phyloP scores from a whole-genome alignment of 2,113 vertebrate species.

The Mus musculus region GRCm39 chr8:79042501-79043000 shows the following conservation, averaged over 20 bases:
- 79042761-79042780: constrained; percentile 49
- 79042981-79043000: background rate
- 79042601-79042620: constrained; percentile 2
- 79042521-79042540: constrained; percentile 84
- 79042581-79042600: constrained; percentile 52
- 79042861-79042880: constrained; percentile 5
- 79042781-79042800: background rate
- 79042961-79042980: background rate
- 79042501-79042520: constrained; percentile 87
- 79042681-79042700: constrained; percentile 67
- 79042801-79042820: constrained; percentile 53
- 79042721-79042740: constrained; percentile 29
- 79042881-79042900: background rate
- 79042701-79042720: constrained; percentile 30
- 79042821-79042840: constrained; percentile 32
- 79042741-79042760: constrained; percentile 65
- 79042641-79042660: constrained; percentile 57
- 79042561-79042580: constrained; percentile 59
- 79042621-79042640: background rate
- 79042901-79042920: background rate
- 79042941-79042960: background rate
- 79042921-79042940: background rate
- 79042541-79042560: constrained; percentile 74
- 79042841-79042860: background rate
- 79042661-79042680: constrained; percentile 53